Percentiles rank a stretch among this genome's conserved stretches.
These are phyloP conservation scores for Macrosteles quadrilineatus DNA, from an alignment of 1,140 invertebrate genomes.

Conservation along the genomic window DNA sequence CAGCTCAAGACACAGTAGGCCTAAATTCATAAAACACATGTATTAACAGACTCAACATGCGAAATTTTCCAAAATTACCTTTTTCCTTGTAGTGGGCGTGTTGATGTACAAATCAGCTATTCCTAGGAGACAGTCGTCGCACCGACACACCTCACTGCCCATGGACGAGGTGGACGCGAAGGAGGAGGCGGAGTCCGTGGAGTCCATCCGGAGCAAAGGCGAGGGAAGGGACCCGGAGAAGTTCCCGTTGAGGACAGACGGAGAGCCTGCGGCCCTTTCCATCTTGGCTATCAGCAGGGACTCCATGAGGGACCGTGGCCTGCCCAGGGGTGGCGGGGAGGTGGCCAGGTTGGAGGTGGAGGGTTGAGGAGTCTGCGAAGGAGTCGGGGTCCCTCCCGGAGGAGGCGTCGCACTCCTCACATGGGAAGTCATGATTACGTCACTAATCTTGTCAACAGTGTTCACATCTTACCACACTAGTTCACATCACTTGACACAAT, in stretches of 20 bases:
- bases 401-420: slow-evolving; percentile 14
- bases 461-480: too few species aligned
- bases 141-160: slow-evolving; percentile 72
- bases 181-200: slow-evolving; percentile 74
- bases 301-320: slow-evolving; percentile 73
- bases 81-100: slow-evolving; percentile 56
- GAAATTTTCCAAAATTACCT: too few species aligned
- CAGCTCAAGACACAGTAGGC: too few species aligned
- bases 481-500: too few species aligned
- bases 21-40: too few species aligned
- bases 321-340: slow-evolving; percentile 43
- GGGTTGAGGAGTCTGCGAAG: background rate
- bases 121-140: slow-evolving; percentile 79
- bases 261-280: slow-evolving; percentile 53
- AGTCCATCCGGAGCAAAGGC: slow-evolving; percentile 67
- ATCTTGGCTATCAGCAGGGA: slow-evolving; percentile 74
- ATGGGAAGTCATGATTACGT: background rate
- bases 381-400: background rate
- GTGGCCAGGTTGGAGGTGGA: slow-evolving; percentile 4
- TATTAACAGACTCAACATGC: too few species aligned
- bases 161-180: slow-evolving; percentile 64
- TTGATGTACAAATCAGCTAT: slow-evolving; percentile 72
- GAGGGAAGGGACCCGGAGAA: slow-evolving; percentile 49
- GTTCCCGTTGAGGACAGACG: slow-evolving; percentile 36
- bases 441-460: too few species aligned